Base-by-base conservation (phyloP, 1,140 invertebrate species). In the Lasaia peninsularis region DNA sequence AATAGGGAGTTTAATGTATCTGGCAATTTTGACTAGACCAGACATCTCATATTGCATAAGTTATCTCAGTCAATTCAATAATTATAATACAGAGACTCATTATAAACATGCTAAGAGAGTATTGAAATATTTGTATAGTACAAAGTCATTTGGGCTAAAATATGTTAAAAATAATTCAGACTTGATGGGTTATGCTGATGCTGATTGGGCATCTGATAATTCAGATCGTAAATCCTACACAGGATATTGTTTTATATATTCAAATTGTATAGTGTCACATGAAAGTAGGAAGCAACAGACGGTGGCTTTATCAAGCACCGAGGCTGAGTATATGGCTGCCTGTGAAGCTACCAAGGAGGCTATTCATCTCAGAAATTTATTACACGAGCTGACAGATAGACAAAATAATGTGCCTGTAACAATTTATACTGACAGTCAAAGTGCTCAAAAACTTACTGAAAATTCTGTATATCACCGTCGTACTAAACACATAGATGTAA, bases 211-310 rank as follows among this genome's bases (percentile, higher is more conserved):
- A 2, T 56, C 52, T 9, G 31, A 58, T 14, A 52, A 49, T 48
- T 14, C 49, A 48, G 63, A 62, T 56, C 51, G 59, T 33, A 61
- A 21, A 37, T 65, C 59, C 11, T 62, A 65, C 49, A 65, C 56
- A 18, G 63, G 63, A 56, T 65, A 56, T 59, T 61, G 28, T 56
- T 65, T 65, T 62, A 44, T 52, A 49, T 49, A 34, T 4, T 61
- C 56, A 49, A 56, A 44, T 1, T 58, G 55, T 56, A 4, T 61
- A 34, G 28, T 56, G 12, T 65, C 58, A 59, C 34, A 55, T 57
- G 59, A 62, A 59, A 44, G 52, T 53, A 52, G 53, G 21, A 58
- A 58, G 33, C 49, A 58, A 20, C 32, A 52, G 9, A 57, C 55
- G 1, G 44, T 57, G 2, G 55, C 55, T n/a, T n/a, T n/a, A n/a